Evolutionary conservation across 2,888 invertebrate genomes (phyloP).

Genomic region (Malachius bipustulatus): DNA sequence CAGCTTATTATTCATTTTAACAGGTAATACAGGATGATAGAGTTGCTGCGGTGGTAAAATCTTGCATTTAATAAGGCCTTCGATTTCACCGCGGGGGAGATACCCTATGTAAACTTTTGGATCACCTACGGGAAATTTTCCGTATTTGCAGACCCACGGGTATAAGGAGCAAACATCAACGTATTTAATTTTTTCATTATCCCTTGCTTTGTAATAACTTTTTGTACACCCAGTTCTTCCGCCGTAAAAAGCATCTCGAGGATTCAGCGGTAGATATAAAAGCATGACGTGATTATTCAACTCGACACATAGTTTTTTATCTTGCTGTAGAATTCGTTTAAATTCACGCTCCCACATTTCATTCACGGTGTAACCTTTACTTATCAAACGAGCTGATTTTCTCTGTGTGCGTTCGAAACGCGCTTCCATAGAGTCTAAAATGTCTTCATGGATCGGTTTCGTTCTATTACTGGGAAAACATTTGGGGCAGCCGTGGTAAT

Average conservation of each 20-base stretch:
- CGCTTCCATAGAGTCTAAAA: too few relatives aligned
- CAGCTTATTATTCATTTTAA: constrained; percentile 6
- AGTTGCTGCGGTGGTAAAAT: constrained; percentile 10
- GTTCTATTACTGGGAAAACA: too few relatives aligned
- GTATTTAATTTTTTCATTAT: constrained; percentile 14
- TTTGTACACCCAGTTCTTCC: constrained; percentile 9
- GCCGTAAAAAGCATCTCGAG: constrained; percentile 14
- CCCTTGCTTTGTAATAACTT: constrained; percentile 6
- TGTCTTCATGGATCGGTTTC: too few relatives aligned
- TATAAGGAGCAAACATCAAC: constrained; percentile 15
- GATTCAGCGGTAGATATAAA: constrained; percentile 7
- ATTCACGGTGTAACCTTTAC: too few relatives aligned
- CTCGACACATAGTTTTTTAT: too few relatives aligned
- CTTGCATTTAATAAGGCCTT: constrained; percentile 5
- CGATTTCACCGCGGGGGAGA: background rate
- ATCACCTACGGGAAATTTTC: constrained; percentile 13
- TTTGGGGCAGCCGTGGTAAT: background rate
- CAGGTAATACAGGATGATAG: constrained; percentile 7
- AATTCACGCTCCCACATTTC: too few relatives aligned
- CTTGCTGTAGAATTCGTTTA: too few relatives aligned
- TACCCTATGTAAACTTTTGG: constrained; percentile 10
- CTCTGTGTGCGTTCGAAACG: constrained; percentile 7
- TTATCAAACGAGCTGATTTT: constrained; percentile 1
- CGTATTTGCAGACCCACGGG: constrained; percentile 14
- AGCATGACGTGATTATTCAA: too few relatives aligned